Conservation (phyloP, 2,797 vertebrate species). For the Limosa lapponica region DNA sequence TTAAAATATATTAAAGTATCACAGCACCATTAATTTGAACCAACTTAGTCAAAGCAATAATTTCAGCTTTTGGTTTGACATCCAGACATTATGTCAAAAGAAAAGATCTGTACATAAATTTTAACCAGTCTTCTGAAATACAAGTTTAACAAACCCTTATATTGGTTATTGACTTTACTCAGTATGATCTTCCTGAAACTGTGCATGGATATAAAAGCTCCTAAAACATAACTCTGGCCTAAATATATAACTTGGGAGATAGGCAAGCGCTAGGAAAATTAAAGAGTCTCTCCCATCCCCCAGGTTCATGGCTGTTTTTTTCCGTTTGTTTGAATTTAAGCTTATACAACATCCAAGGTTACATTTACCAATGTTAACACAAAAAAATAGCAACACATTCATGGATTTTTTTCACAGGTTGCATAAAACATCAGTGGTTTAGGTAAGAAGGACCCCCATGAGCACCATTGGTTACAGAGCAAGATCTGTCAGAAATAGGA, state of each 20-base stretch:
- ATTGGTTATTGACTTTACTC: not conserved
- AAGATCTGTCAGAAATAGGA: not conserved
- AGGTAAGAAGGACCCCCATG: not conserved
- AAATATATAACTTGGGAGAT: not conserved
- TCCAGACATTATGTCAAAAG: not conserved
- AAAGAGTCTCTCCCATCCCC: not conserved
- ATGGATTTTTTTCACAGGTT: accelerated
- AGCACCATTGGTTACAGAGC: accelerated
- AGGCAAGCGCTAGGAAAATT: not conserved
- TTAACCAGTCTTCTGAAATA: not conserved
- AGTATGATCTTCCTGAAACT: not conserved
- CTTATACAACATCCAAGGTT: not conserved
- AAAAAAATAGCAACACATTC: not conserved
- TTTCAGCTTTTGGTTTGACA: not conserved
- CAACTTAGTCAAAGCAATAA: not conserved
- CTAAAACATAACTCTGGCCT: not conserved
- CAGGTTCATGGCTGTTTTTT: not conserved
- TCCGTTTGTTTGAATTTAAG: not conserved
- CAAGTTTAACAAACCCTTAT: not conserved
- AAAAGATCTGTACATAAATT: not conserved
- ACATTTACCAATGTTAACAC: not conserved
- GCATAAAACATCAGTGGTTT: not conserved
- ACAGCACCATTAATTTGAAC: not conserved
- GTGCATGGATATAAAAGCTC: not conserved
- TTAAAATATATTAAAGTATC: not conserved